These are phyloP conservation scores for Semaprochilodus insignis DNA, from an alignment of 2,797 vertebrate species.

Conservation along the genomic window DNA sequence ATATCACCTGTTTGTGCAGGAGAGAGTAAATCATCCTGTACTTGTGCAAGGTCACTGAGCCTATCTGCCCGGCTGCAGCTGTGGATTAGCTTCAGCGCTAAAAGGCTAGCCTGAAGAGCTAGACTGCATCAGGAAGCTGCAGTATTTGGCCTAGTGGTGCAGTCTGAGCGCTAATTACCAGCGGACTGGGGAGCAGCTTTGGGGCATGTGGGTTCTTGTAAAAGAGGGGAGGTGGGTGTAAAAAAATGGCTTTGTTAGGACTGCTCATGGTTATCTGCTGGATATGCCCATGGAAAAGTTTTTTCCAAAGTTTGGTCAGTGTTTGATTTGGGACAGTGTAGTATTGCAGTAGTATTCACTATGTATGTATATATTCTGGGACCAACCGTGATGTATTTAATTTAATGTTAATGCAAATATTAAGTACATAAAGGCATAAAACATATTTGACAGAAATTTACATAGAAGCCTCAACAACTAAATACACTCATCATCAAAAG, in stretches of 20 bases:
- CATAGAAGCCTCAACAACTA: too few relatives aligned
- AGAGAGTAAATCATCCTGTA: conserved; percentile 16
- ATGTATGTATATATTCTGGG: too few relatives aligned
- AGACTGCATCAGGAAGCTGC: conserved; percentile 3
- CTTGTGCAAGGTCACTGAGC: conserved; percentile 33
- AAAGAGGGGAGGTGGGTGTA: background rate
- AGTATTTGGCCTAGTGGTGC: conserved; percentile 18
- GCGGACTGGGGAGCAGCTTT: background rate
- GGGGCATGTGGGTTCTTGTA: background rate
- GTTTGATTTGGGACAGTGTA: background rate
- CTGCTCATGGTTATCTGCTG: background rate
- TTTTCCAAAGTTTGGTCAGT: background rate
- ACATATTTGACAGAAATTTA: too few relatives aligned
- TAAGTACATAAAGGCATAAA: too few relatives aligned
- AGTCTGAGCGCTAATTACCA: conserved; percentile 33
- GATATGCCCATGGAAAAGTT: background rate
- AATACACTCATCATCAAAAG: too few relatives aligned
- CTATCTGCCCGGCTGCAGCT: conserved; percentile 43
- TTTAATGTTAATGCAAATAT: too few relatives aligned
- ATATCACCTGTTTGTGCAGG: conserved; percentile 29
- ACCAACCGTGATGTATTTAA: too few relatives aligned
- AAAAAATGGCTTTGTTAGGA: background rate
- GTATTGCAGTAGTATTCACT: background rate
- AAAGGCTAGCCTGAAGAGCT: conserved; percentile 16
- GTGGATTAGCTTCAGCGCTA: conserved; percentile 33